phyloP scores from a whole-genome alignment of 2,113 vertebrate genomes.

The Trichechus manatus region DNA sequence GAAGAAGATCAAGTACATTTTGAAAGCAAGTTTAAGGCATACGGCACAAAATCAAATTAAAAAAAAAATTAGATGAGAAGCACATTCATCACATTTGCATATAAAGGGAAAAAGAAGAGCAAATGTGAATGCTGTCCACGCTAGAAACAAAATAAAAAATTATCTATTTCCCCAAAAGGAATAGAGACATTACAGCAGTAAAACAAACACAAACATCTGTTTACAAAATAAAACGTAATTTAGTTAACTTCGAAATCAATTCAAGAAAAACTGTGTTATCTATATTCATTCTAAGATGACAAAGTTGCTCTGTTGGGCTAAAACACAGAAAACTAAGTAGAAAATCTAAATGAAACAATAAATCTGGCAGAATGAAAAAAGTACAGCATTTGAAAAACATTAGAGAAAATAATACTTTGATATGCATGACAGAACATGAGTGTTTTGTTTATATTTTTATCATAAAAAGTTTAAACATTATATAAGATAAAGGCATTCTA shows the following conservation, averaged over 20 bases:
- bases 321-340: conserved; percentile 79
- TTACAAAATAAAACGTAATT: conserved; percentile 85
- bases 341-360: conserved; percentile 80
- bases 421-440: neutral
- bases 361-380: conserved; percentile 77
- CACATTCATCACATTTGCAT: conserved; percentile 77
- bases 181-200: conserved; percentile 76
- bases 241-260: conserved; percentile 84
- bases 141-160: conserved; percentile 77
- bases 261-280: conserved; percentile 75
- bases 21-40: conserved; percentile 74
- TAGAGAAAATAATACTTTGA: conserved; percentile 1
- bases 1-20: conserved; percentile 58
- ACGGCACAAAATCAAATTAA: conserved; percentile 75
- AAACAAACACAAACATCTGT: conserved; percentile 86
- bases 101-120: conserved; percentile 69
- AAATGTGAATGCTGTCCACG: conserved; percentile 59
- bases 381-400: conserved; percentile 65
- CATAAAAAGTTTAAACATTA: conserved; percentile 40
- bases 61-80: conserved; percentile 71
- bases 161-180: conserved; percentile 65
- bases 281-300: conserved; percentile 82
- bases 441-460: conserved; percentile 19
- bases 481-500: conserved; percentile 40
- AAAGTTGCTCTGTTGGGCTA: conserved; percentile 73